Evolutionary conservation across 2,797 vertebrate genomes (phyloP).

Genomic region (Borostomias antarcticus): DNA sequence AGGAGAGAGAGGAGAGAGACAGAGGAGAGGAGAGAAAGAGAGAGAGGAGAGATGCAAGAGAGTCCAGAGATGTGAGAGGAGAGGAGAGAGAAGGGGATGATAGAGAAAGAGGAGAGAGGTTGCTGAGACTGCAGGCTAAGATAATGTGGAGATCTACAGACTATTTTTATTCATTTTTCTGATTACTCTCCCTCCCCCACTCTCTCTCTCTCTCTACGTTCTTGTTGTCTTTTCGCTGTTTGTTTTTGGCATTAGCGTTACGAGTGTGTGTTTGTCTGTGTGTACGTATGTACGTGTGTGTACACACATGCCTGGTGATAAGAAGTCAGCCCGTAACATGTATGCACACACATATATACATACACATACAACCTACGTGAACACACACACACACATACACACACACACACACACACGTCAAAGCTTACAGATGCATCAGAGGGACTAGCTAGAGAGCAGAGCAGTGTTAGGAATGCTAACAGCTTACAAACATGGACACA

Average conservation of each 20-base stretch:
- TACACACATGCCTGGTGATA: constrained; percentile 75
- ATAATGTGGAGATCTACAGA: constrained; percentile 78
- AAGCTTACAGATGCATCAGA: constrained; percentile 65
- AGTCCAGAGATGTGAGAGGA: too few relatives aligned
- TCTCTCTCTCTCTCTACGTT: constrained; percentile 62
- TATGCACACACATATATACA: constrained; percentile 54
- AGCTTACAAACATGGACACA: constrained; percentile 58
- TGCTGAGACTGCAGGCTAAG: constrained; percentile 84
- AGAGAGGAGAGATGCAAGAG: too few relatives aligned
- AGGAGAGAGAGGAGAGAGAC: constrained; percentile 57
- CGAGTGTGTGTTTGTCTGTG: constrained; percentile 53
- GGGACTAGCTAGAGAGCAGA: constrained; percentile 33
- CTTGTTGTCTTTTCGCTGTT: constrained; percentile 77
- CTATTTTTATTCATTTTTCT: constrained; percentile 88
- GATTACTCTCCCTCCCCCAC: constrained; percentile 68
- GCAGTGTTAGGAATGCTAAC: constrained; percentile 51
- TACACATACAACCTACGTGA: constrained; percentile 39
- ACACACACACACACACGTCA: neutral
- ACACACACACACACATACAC: constrained; percentile 28
- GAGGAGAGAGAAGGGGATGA: constrained; percentile 14
- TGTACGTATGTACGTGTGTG: constrained; percentile 33
- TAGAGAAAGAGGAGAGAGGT: constrained; percentile 71
- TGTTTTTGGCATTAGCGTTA: constrained; percentile 74
- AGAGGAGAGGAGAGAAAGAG: constrained; percentile 9
- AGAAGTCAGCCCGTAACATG: constrained; percentile 62